Percentiles rank a stretch among this genome's conserved stretches.
phyloP scores from a whole-genome alignment of 2,797 vertebrate genomes.

The Okamejei kenojei region DNA sequence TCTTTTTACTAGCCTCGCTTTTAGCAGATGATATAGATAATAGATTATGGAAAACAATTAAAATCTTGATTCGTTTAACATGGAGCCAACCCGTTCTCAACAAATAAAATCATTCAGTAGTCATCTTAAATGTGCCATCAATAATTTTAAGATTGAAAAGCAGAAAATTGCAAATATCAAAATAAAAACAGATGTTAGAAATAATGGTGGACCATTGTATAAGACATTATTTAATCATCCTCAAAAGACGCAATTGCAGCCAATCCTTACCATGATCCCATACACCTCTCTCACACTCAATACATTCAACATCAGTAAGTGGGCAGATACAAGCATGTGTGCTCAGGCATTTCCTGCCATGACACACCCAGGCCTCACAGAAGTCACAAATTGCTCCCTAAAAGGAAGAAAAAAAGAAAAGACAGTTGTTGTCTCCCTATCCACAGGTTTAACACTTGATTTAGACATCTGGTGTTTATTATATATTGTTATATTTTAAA shows the following conservation, averaged over 20 bases:
- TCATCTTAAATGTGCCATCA: background rate
- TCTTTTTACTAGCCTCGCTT: background rate
- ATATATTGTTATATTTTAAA: background rate
- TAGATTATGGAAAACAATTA: background rate
- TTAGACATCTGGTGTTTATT: background rate
- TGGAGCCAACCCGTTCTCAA: background rate
- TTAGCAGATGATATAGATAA: background rate
- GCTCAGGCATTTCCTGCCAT: slow-evolving; percentile 87
- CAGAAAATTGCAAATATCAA: no score
- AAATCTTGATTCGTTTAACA: background rate
- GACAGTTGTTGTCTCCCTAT: background rate
- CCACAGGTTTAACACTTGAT: background rate
- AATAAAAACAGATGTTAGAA: no score
- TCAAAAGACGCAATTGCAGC: background rate
- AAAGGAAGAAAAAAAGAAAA: slow-evolving; percentile 41
- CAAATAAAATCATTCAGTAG: background rate
- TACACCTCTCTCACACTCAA: slow-evolving; percentile 85
- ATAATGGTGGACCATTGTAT: no score
- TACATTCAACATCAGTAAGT: slow-evolving; percentile 81
- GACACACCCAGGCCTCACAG: slow-evolving; percentile 97
- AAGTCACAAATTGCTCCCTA: slow-evolving; percentile 94
- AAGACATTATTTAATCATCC: background rate
- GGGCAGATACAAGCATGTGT: slow-evolving; percentile 86
- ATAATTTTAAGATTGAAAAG: no score
- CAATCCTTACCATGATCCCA: slow-evolving; percentile 84